Conservation (phyloP, 2,113 vertebrate species). For the Cynocephalus volans region DNA sequence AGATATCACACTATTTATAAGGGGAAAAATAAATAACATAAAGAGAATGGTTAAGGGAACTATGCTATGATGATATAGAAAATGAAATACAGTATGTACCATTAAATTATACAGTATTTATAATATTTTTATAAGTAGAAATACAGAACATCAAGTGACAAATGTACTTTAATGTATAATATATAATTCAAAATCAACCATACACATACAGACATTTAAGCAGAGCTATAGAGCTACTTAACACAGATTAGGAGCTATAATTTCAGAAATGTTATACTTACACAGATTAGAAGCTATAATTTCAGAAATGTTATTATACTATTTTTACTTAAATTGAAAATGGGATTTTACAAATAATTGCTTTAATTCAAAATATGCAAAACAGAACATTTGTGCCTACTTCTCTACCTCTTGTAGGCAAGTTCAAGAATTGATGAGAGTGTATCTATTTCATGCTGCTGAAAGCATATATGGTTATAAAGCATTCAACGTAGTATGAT, state of each 20-base stretch:
- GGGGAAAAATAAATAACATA: not conserved
- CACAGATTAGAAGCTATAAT: no score
- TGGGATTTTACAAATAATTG: not conserved
- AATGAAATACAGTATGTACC: not conserved
- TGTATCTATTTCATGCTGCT: not conserved
- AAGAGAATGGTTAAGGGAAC: not conserved
- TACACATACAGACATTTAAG: not conserved
- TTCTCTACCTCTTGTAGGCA: not conserved
- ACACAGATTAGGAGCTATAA: not conserved
- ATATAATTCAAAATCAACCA: not conserved
- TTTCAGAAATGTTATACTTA: not conserved
- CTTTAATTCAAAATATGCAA: not conserved
- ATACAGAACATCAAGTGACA: not conserved
- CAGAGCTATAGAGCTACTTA: not conserved
- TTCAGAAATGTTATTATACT: not conserved
- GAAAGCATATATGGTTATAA: not conserved
- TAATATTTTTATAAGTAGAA: not conserved
- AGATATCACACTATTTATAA: not conserved
- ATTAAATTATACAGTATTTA: not conserved
- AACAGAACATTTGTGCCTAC: not conserved
- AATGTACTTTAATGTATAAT: no score
- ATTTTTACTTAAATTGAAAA: slow-evolving; percentile 33
- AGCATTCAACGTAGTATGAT: not conserved
- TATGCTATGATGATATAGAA: not conserved
- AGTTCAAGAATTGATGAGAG: not conserved